Conservation (phyloP, 2,888 invertebrate species). For the Drosophila robusta region DNA sequence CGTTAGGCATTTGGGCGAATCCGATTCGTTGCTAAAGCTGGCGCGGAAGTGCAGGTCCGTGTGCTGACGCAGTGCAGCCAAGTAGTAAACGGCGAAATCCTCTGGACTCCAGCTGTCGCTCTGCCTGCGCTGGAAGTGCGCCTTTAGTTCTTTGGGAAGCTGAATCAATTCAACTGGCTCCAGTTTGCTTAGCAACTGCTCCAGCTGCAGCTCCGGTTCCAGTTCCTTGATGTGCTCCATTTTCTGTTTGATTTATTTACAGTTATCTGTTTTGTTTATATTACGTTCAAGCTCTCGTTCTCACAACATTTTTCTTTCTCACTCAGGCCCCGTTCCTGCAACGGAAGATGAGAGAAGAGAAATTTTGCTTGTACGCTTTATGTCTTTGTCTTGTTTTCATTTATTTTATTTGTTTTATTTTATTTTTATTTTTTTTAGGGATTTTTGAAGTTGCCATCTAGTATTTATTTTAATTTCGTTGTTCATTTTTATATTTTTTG, state of each 20-base stretch:
- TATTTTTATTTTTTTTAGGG: conserved; percentile 6
- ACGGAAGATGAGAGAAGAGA: conserved; percentile 81
- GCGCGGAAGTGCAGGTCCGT: conserved; percentile 86
- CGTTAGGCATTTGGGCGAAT: conserved; percentile 70
- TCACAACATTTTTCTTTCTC: conserved; percentile 39
- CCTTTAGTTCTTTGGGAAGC: conserved; percentile 48
- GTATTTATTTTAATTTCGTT: conserved; percentile 6
- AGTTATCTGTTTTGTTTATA: conserved; percentile 24
- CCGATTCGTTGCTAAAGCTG: conserved; percentile 45
- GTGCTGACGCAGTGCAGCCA: conserved; percentile 86
- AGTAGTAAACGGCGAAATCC: conserved; percentile 87
- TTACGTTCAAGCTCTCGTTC: conserved; percentile 27
- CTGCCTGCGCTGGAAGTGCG: conserved; percentile 43
- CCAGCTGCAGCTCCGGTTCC: conserved; percentile 47
- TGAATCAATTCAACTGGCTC: conserved; percentile 31
- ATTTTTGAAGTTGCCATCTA: conserved; percentile 25
- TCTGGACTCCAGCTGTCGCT: conserved; percentile 72
- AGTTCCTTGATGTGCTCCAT: conserved; percentile 28
- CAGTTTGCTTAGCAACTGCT: conserved; percentile 50
- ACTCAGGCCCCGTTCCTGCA: conserved; percentile 66
- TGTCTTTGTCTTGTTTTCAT: conserved; percentile 29
- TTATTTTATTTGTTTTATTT: conserved; percentile 23
- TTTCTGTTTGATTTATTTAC: conserved; percentile 22
- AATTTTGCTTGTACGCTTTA: conserved; percentile 72
- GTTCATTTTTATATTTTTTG: conserved; percentile 20